Evolutionary conservation across 2,888 invertebrate genomes (phyloP), one percentile per base, ranked within the genome.

Genomic region (Globia sparganii): DNA sequence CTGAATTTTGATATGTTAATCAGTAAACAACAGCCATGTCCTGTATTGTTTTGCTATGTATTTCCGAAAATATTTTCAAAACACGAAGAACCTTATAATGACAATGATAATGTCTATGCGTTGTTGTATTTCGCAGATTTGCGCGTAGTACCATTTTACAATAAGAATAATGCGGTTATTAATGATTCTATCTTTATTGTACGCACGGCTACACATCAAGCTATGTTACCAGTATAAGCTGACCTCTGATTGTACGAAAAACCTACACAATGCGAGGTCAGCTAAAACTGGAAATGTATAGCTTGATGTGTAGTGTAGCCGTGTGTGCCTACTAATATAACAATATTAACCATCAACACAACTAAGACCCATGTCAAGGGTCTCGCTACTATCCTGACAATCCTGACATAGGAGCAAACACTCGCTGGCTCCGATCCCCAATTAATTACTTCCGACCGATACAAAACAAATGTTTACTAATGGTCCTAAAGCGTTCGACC

Each of bases 401-500:
- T 86, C 84, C 77, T 80, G 78, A 86, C 86, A 84, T 75, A 77
- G 87, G 89, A 77, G 70, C 67, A 82, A 86, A 88, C 77, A 86
- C 70, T 77, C 77, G 80, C 78, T 77, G 81, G 78, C 77, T 86
- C 83, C 81, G 84, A 90, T 84, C 90, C 89, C 84, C 68, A 89
- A 90, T 90, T 94, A 93, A 94, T 92, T 93, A 93, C 90, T 90
- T 91, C 90, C 85, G 86, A 87, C 88, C 86, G 87, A 90, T 85
- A 89, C 88, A 90, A 91, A 90, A 89, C 90, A 93, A 93, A 94
- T 91, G 81, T 93, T 94, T 93, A 91, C 90, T 88, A 88, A 91
- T 92, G 89, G 83, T 87, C 89, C 86, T 88, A 84, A 89, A 91
- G 90, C 90, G 90, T 90, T 89, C 90, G 87, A 89, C 86, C 87